Conservation (phyloP, 2,797 vertebrate species). For the Anolis apletophallus region DNA sequence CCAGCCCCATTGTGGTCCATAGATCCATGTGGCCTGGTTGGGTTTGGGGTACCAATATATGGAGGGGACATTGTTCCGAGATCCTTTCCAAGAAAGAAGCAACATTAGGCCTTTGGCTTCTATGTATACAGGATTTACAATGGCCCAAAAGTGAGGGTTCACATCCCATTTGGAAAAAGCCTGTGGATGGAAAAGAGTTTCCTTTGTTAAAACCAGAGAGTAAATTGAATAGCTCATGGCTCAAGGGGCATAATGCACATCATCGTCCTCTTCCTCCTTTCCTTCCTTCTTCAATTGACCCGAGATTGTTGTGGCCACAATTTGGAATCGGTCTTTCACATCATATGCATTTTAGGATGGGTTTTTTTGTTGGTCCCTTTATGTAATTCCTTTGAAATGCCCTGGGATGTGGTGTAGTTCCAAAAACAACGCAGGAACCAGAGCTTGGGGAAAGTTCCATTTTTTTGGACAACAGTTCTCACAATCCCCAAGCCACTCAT, state of each 20-base stretch:
- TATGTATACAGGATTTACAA: constrained; percentile 43
- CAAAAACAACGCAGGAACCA: no score
- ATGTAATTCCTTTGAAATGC: neutral
- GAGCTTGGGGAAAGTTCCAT: neutral
- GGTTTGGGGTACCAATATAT: neutral
- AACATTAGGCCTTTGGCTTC: neutral
- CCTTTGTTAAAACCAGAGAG: no score
- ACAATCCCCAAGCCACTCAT: neutral
- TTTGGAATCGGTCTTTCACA: neutral
- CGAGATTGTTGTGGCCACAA: neutral
- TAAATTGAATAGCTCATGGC: neutral
- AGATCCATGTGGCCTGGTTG: neutral
- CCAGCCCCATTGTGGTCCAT: neutral
- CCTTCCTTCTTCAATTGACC: neutral
- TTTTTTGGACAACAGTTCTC: neutral
- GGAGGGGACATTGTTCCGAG: rapidly evolving
- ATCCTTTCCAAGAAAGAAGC: neutral
- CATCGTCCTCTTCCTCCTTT: neutral
- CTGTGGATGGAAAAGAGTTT: neutral
- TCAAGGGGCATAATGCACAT: neutral
- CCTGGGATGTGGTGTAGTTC: no score
- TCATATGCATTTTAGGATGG: neutral
- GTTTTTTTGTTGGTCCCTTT: neutral
- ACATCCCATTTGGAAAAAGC: rapidly evolving
- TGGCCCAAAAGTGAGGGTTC: neutral